Conservation (phyloP, 2,113 vertebrate genomes). For the Xenopus tropicalis region DNA sequence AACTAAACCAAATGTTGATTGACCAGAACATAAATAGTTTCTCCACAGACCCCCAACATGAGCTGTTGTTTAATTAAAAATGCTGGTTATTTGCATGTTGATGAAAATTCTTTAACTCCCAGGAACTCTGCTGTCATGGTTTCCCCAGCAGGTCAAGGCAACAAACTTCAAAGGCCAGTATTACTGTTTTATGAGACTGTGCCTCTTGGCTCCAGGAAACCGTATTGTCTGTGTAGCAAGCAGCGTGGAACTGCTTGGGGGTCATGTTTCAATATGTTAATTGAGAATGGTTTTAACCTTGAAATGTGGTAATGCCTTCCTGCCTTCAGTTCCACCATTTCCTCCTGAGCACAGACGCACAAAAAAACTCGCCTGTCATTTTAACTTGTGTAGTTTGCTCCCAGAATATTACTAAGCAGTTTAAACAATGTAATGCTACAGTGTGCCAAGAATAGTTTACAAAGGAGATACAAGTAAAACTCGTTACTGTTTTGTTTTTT, state of each 20-base stretch:
- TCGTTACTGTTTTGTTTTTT: no score
- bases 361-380: no score
- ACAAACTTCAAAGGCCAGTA: slow-evolving; percentile 25
- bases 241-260: neutral
- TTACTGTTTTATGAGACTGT: slow-evolving; percentile 38
- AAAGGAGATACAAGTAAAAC: no score
- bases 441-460: no score
- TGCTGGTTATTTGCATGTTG: slow-evolving; percentile 7
- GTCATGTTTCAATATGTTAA: slow-evolving; percentile 24
- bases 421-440: no score
- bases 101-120: neutral
- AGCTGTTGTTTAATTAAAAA: neutral
- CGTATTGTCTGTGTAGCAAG: slow-evolving; percentile 27
- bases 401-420: neutral
- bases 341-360: no score
- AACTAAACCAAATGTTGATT: neutral
- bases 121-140: slow-evolving; percentile 5
- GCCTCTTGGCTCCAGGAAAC: slow-evolving; percentile 29
- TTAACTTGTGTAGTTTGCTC: neutral
- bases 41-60: no score
- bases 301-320: slow-evolving; percentile 22
- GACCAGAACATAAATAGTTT: neutral
- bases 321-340: slow-evolving; percentile 17
- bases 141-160: slow-evolving; percentile 13
- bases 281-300: neutral